Percentiles rank a stretch among this genome's conserved stretches.
These are phyloP conservation scores for Isotomurus palustris DNA, from an alignment of 2,888 invertebrate genomes.

Conservation along the genomic window DNA sequence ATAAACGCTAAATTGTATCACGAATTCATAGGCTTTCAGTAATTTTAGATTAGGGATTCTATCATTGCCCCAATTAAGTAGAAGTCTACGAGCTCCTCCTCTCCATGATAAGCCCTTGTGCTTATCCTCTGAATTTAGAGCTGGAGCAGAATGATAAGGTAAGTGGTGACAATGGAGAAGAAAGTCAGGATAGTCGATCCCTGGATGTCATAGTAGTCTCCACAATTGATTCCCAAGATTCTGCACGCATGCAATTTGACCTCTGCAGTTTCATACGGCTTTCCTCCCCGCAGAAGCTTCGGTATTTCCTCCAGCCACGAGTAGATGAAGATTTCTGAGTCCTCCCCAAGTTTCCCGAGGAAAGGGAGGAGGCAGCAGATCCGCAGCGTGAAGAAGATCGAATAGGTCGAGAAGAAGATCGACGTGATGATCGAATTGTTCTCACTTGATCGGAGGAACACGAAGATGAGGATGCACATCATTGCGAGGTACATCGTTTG, in stretches of 20 bases:
- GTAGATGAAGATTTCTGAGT: conserved; percentile 45
- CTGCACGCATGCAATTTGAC: conserved; percentile 44
- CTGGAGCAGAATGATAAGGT: conserved; percentile 41
- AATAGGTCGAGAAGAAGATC: conserved; percentile 43
- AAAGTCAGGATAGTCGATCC: conserved; percentile 42
- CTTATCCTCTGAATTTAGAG: conserved; percentile 30
- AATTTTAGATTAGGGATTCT: neutral
- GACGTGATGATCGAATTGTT: conserved; percentile 38
- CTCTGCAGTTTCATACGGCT: conserved; percentile 44
- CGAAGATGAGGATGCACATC: conserved; percentile 46
- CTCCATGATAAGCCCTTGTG: too few species aligned
- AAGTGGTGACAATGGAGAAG: conserved; percentile 43
- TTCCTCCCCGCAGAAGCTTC: conserved; percentile 40
- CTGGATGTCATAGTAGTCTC: conserved; percentile 44
- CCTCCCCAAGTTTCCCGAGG: conserved; percentile 42
- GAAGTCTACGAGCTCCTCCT: neutral
- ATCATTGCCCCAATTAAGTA: neutral
- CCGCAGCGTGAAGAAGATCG: conserved; percentile 43
- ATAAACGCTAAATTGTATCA: neutral
- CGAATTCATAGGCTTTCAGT: neutral
- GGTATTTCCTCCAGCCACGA: conserved; percentile 45
- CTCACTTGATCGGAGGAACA: conserved; percentile 37
- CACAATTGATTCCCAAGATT: conserved; percentile 43
- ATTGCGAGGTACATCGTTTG: conserved; percentile 29
- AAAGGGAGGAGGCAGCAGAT: conserved; percentile 43